Evolutionary conservation across 1,140 invertebrate species (phyloP).

Genomic region (Nasonia vitripennis): DNA sequence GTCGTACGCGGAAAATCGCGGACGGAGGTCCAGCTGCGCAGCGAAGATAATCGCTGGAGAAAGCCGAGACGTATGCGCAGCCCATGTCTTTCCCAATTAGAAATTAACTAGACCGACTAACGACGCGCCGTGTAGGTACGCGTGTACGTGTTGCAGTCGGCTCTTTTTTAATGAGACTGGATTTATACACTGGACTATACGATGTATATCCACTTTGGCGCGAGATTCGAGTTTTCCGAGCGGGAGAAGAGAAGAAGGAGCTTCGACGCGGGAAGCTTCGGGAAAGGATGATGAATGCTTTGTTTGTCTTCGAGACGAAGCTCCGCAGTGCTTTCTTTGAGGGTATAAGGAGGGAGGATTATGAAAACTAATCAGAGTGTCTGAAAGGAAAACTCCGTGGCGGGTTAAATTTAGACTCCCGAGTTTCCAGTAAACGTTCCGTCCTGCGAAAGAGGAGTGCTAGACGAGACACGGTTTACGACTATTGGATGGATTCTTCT

Average conservation of each 20-base stretch:
- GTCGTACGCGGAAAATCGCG: neutral
- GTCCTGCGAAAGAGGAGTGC: neutral
- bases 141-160: neutral
- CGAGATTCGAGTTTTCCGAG: too few relatives aligned
- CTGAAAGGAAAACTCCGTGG: neutral
- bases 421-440: neutral
- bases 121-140: too few relatives aligned
- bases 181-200: too few relatives aligned
- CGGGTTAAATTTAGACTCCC: constrained; percentile 6
- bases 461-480: neutral
- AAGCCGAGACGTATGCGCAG: neutral
- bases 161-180: neutral
- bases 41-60: constrained; percentile 23
- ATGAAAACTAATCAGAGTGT: constrained; percentile 17
- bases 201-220: neutral
- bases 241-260: neutral
- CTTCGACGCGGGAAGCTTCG: neutral
- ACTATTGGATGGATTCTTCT: too few relatives aligned
- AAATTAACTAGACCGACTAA: constrained; percentile 46
- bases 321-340: neutral
- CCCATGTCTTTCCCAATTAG: constrained; percentile 26
- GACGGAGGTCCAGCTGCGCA: constrained; percentile 29
- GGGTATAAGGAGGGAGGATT: neutral
- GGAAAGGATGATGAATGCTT: neutral
- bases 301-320: constrained; percentile 8